A percentile compares a stretch with the other conserved stretches of the same genome.
Conservation (phyloP, 2,797 vertebrate species). For the Leptodactylus fallax region DNA sequence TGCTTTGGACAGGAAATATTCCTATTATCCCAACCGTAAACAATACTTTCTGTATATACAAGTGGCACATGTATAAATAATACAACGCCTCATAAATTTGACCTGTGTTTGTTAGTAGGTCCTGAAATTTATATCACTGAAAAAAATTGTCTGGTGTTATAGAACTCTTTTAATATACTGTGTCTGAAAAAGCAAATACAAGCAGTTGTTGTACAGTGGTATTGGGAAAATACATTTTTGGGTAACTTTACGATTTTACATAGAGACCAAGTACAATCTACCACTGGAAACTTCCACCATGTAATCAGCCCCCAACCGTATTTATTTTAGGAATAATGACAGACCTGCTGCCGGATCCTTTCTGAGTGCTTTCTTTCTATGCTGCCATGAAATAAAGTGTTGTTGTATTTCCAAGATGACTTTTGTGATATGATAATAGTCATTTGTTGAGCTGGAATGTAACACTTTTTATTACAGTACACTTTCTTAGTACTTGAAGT, state of each 20-base stretch:
- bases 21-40: background rate
- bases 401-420: background rate
- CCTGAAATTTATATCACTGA: too few relatives aligned
- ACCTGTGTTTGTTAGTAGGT: too few relatives aligned
- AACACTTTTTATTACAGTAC: background rate
- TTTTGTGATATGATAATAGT: conserved; percentile 22
- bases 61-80: background rate
- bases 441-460: background rate
- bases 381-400: background rate
- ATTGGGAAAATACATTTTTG: background rate
- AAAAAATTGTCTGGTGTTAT: background rate
- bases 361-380: background rate
- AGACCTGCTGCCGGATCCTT: background rate
- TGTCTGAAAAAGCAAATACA: background rate
- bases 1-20: background rate
- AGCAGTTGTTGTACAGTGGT: background rate
- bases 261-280: background rate
- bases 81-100: too few relatives aligned
- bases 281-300: background rate
- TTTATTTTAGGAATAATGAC: conserved; percentile 26
- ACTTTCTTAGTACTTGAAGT: background rate
- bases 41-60: background rate
- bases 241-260: background rate
- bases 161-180: too few relatives aligned
- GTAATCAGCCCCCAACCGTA: conserved; percentile 16